Percentiles rank a stretch among this genome's conserved stretches.
Conservation (phyloP, 2,113 vertebrate species). For the Indicator maculatus region DNA sequence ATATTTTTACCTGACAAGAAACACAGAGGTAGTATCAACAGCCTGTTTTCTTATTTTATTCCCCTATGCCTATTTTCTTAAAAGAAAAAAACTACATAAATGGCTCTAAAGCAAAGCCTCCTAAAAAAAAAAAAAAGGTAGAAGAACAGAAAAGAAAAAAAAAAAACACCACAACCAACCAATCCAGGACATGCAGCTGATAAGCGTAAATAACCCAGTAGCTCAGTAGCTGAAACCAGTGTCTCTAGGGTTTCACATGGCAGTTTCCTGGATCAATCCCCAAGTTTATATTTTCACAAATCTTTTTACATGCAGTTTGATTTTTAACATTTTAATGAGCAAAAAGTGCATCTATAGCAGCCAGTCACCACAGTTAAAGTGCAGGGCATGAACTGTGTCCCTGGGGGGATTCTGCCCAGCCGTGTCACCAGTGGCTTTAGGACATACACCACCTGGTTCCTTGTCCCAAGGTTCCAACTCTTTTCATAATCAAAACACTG, state of each 20-base stretch:
- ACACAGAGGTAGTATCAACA: neutral
- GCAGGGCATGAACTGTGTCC: slow-evolving; percentile 78
- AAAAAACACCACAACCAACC: neutral
- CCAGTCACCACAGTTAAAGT: slow-evolving; percentile 72
- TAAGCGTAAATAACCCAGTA: slow-evolving; percentile 61
- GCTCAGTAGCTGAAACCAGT: slow-evolving; percentile 44
- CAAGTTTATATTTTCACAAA: slow-evolving; percentile 75
- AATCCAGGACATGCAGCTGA: slow-evolving; percentile 52
- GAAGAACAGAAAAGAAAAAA: neutral
- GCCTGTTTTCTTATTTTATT: neutral
- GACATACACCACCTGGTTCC: slow-evolving; percentile 91
- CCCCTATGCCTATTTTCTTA: neutral
- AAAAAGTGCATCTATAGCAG: slow-evolving; percentile 72
- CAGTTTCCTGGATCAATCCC: slow-evolving; percentile 73
- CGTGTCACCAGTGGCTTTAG: slow-evolving; percentile 85
- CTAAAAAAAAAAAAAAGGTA: neutral
- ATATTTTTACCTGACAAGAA: neutral
- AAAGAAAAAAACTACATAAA: slow-evolving; percentile 20
- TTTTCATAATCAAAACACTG: slow-evolving; percentile 81
- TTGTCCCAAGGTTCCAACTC: slow-evolving; percentile 71
- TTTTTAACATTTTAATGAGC: slow-evolving; percentile 82
- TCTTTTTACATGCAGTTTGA: slow-evolving; percentile 77
- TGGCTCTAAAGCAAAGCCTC: neutral
- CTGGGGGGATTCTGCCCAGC: slow-evolving; percentile 75
- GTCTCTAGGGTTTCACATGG: slow-evolving; percentile 10